A percentile compares a stretch with the other conserved stretches of the same genome.
Evolutionary conservation across 2,113 vertebrate genomes (phyloP).

Genomic region (Mellivora capensis): DNA sequence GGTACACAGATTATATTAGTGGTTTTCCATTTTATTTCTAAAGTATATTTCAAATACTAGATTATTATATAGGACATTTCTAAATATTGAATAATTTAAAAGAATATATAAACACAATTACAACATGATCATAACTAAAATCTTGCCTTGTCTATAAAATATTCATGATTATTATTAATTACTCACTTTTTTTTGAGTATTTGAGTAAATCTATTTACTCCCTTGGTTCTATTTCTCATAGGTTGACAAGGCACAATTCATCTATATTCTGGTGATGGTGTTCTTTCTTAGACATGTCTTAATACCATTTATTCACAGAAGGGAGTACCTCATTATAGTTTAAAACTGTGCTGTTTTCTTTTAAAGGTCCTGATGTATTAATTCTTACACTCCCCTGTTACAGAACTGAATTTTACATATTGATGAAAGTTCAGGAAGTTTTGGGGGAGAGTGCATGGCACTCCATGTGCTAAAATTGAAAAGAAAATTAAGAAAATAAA

Average conservation of each 20-base stretch:
- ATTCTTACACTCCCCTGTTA: not conserved
- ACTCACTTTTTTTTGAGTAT: not conserved
- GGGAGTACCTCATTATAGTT: not conserved
- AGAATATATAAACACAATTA: not conserved
- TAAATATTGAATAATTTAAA: not conserved
- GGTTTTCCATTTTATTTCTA: not conserved
- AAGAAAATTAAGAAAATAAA: not conserved
- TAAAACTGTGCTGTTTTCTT: not conserved
- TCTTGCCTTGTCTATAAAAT: not conserved
- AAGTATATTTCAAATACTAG: not conserved
- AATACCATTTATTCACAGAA: not conserved
- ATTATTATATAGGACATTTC: not conserved
- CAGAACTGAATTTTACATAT: not conserved
- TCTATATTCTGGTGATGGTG: accelerated
- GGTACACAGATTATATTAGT: not conserved
- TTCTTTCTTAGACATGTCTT: not conserved
- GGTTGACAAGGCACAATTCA: accelerated
- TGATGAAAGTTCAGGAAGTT: not conserved
- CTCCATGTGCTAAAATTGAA: not conserved
- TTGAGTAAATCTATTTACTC: not conserved
- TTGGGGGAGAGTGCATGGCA: not conserved
- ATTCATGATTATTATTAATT: not conserved
- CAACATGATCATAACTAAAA: not conserved
- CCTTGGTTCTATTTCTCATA: not conserved
- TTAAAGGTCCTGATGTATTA: not conserved